Percentiles rank a stretch among this genome's conserved stretches.
Evolutionary conservation across 1,140 invertebrate genomes (phyloP).

Genomic region (Papilio polytes): DNA sequence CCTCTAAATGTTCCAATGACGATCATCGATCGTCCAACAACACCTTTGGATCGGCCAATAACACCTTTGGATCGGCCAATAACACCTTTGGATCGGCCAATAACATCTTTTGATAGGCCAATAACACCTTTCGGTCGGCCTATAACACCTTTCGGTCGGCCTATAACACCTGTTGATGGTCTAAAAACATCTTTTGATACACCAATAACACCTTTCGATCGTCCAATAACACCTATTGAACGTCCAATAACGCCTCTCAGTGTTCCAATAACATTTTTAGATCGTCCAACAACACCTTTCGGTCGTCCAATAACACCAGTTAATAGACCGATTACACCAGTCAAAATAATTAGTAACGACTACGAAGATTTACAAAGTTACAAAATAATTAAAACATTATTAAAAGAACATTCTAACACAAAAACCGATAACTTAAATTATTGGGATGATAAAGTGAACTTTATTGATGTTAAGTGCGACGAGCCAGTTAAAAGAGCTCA

Average conservation of each 20-base stretch:
- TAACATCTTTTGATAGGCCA: slow-evolving; percentile 42
- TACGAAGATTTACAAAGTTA: slow-evolving; percentile 75
- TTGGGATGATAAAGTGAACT: slow-evolving; percentile 13
- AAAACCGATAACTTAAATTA: slow-evolving; percentile 13
- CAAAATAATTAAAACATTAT: slow-evolving; percentile 76
- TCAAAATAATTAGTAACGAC: slow-evolving; percentile 66
- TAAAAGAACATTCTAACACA: slow-evolving; percentile 58
- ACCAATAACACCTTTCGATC: too few relatives aligned
- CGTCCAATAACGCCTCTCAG: not conserved
- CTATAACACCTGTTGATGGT: slow-evolving; percentile 43
- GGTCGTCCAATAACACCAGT: slow-evolving; percentile 27
- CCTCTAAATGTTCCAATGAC: slow-evolving; percentile 1
- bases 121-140: slow-evolving; percentile 43
- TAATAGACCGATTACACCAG: slow-evolving; percentile 51
- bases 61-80: slow-evolving; percentile 43
- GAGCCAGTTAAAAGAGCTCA: slow-evolving; percentile 50
- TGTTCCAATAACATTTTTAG: not conserved
- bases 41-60: slow-evolving; percentile 40
- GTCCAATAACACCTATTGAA: not conserved
- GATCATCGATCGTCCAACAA: not conserved
- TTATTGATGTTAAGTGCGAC: slow-evolving; percentile 33
- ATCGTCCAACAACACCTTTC: not conserved
- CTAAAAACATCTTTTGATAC: slow-evolving; percentile 37
- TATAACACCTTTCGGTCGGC: slow-evolving; percentile 41
- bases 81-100: slow-evolving; percentile 42